Evolutionary conservation across 2,113 vertebrate species (phyloP).

Genomic region (Embiotoca jacksoni): DNA sequence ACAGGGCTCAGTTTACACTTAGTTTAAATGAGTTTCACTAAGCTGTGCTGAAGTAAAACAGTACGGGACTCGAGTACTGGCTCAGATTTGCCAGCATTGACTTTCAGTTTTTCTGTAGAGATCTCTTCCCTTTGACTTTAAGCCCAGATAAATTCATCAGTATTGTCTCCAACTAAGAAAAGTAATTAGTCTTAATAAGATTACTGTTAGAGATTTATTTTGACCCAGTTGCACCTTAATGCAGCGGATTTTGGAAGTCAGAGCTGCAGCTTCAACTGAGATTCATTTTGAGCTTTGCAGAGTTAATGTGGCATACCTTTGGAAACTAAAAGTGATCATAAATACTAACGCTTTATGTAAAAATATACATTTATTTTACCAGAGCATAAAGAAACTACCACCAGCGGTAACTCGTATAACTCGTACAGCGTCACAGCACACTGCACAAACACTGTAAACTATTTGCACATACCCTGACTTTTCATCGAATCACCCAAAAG

Average conservation of each 20-base stretch:
- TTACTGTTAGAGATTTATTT: slow-evolving; percentile 30
- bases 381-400: background rate
- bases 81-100: background rate
- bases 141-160: background rate
- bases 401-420: background rate
- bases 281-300: slow-evolving; percentile 3
- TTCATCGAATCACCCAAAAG: background rate
- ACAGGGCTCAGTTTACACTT: background rate
- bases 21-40: background rate
- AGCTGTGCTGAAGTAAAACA: background rate
- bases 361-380: background rate
- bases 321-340: background rate
- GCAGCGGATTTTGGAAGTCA: slow-evolving; percentile 4
- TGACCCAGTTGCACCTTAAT: slow-evolving; percentile 20
- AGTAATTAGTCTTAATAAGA: slow-evolving; percentile 14
- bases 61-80: background rate
- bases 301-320: background rate
- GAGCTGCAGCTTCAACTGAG: background rate
- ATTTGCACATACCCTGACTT: slow-evolving; percentile 43
- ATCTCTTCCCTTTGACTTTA: background rate
- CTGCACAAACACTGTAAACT: background rate
- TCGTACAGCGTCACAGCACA: background rate
- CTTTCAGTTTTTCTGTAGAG: background rate
- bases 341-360: background rate
- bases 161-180: slow-evolving; percentile 17